Percentiles rank a stretch among this genome's conserved stretches.
These are phyloP conservation scores for Geopemphigus sp. DNA, from an alignment of 1,140 invertebrate genomes.

Conservation along the genomic window DNA sequence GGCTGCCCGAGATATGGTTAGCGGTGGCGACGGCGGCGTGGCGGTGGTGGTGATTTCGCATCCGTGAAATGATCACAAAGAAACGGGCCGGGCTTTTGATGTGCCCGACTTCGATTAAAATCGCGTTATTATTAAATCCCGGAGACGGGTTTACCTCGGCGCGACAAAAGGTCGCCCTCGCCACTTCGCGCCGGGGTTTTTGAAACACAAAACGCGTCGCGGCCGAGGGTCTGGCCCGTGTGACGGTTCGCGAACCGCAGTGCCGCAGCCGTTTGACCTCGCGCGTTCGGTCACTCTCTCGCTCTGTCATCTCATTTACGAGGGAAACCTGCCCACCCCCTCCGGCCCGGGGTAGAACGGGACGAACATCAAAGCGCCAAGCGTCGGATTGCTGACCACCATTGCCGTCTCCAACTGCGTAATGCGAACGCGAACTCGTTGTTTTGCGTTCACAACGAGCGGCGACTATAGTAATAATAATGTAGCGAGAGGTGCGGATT, in stretches of 20 bases:
- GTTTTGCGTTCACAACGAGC: not conserved
- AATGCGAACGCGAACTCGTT: not conserved
- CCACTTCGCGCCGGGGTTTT: not conserved
- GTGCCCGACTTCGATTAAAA: constrained; percentile 47
- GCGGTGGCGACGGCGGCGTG: not conserved
- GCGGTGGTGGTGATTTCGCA: constrained; percentile 11
- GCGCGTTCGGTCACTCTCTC: not conserved
- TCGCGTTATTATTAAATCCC: constrained; percentile 46
- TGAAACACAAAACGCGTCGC: constrained; percentile 33
- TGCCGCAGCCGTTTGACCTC: constrained; percentile 36
- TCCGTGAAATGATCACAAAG: constrained; percentile 48
- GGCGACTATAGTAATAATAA: too few species aligned
- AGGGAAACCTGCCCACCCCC: too few species aligned
- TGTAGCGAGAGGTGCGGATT: too few species aligned
- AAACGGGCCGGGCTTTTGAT: constrained; percentile 45
- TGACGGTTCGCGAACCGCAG: not conserved
- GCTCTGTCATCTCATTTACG: not conserved
- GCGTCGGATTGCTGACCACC: constrained; percentile 34
- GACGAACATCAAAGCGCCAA: constrained; percentile 35
- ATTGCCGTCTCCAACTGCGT: not conserved
- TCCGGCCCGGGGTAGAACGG: not conserved
- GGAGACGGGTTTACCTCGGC: not conserved
- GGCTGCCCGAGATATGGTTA: too few species aligned
- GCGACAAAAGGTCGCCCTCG: constrained; percentile 15
- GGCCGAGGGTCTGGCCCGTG: not conserved